A percentile compares a stretch with the other conserved stretches of the same genome.
These are phyloP conservation scores for Pammene fasciana DNA, from an alignment of 2,888 invertebrate genomes.

Conservation along the genomic window DNA sequence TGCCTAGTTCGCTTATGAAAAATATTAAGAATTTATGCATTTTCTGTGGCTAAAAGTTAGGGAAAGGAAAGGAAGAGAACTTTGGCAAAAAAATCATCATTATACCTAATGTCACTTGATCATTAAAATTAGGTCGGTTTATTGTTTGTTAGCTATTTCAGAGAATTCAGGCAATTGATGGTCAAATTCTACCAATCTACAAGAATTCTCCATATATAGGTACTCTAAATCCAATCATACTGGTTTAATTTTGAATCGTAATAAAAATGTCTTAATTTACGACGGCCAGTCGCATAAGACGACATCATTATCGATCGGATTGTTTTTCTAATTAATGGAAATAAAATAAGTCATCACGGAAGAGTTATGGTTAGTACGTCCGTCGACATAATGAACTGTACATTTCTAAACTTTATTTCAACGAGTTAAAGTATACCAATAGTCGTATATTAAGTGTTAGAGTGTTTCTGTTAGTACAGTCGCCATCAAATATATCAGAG, in stretches of 20 bases:
- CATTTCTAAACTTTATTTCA: neutral
- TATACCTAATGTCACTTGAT: too few relatives aligned
- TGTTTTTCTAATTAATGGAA: slow-evolving; percentile 28
- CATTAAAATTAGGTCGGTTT: too few relatives aligned
- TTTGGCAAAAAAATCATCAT: too few relatives aligned
- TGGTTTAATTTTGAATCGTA: slow-evolving; percentile 3
- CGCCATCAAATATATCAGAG: too few relatives aligned
- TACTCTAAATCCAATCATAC: neutral
- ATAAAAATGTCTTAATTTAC: slow-evolving; percentile 19
- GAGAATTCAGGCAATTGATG: too few relatives aligned
- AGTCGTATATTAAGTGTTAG: neutral
- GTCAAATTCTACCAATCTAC: too few relatives aligned
- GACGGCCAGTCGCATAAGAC: slow-evolving; percentile 14
- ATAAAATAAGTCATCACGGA: slow-evolving; percentile 29
- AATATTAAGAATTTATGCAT: too few relatives aligned
- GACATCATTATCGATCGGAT: slow-evolving; percentile 19
- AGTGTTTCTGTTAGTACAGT: neutral
- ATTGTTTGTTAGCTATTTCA: too few relatives aligned
- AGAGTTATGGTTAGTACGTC: slow-evolving; percentile 29
- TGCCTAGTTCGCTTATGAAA: too few relatives aligned
- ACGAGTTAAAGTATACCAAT: neutral
- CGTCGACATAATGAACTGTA: neutral
- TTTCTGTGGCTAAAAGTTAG: too few relatives aligned
- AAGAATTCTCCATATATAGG: too few relatives aligned
- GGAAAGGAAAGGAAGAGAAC: too few relatives aligned